Evolutionary conservation across 2,113 vertebrate species (phyloP).

Genomic region (Rhinichthys klamathensis): DNA sequence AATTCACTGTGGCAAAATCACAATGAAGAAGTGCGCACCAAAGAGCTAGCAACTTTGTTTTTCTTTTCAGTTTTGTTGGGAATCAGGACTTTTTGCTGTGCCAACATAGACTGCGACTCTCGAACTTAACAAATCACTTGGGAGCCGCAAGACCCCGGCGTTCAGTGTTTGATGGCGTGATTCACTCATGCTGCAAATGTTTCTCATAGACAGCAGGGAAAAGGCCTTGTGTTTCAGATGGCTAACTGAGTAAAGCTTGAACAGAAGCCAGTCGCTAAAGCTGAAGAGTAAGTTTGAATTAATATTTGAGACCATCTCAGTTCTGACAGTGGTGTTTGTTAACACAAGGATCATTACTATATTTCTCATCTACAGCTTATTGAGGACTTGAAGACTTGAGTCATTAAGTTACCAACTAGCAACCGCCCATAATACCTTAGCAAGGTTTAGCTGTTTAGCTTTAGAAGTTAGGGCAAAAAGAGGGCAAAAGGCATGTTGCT

Average conservation of each 20-base stretch:
- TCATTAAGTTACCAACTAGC: not conserved
- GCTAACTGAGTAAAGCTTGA: slow-evolving; percentile 6
- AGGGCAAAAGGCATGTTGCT: not conserved
- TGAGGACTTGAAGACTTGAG: not conserved
- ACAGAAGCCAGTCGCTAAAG: not conserved
- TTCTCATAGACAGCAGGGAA: not conserved
- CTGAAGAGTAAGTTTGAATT: not conserved
- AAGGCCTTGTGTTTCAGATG: slow-evolving; percentile 5
- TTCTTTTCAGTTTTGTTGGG: not conserved
- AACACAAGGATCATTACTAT: not conserved
- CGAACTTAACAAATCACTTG: not conserved
- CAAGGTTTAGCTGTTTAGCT: not conserved
- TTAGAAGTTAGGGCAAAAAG: not conserved
- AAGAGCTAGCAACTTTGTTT: not conserved
- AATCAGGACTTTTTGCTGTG: slow-evolving; percentile 31
- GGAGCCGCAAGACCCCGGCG: not conserved
- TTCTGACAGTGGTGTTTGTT: not conserved
- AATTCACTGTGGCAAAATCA: not conserved
- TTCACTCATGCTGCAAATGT: slow-evolving; percentile 8
- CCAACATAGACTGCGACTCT: slow-evolving; percentile 11
- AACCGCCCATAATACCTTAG: not conserved
- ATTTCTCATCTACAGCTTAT: not conserved
- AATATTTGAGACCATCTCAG: not conserved
- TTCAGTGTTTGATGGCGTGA: not conserved
- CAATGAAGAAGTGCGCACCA: not conserved